Evolutionary conservation across 2,888 invertebrate species (phyloP).

Genomic region (Acanthosepion pharaonis): DNA sequence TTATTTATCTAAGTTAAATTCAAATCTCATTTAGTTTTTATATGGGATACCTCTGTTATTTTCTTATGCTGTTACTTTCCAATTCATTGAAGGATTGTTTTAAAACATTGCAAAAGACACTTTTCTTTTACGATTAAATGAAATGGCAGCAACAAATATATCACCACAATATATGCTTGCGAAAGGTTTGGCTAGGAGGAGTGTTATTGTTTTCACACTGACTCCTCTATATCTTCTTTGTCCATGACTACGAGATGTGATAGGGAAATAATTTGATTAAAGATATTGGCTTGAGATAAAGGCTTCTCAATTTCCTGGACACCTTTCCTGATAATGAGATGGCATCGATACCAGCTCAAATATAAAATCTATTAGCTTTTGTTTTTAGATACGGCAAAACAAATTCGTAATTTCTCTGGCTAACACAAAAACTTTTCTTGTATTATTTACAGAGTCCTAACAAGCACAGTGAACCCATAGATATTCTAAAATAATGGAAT

Average conservation of each 20-base stretch:
- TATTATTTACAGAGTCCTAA: neutral
- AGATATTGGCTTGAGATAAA: conserved; percentile 33
- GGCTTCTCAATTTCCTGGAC: conserved; percentile 14
- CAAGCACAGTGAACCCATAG: neutral
- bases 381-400: neutral
- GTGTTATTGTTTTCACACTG: neutral
- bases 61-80: no score
- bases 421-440: neutral
- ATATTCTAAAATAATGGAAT: neutral
- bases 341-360: neutral
- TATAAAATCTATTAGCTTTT: conserved; percentile 21
- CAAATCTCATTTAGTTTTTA: no score
- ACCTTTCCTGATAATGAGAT: neutral
- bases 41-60: no score
- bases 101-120: neutral
- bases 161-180: neutral
- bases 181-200: neutral
- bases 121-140: neutral
- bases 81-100: neutral
- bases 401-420: neutral
- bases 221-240: neutral
- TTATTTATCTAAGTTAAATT: no score
- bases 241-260: neutral
- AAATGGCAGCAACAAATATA: neutral
- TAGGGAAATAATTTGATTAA: neutral